These are phyloP conservation scores for Zaprionus inermis DNA, from an alignment of 1,140 invertebrate genomes.

Conservation along the genomic window DNA sequence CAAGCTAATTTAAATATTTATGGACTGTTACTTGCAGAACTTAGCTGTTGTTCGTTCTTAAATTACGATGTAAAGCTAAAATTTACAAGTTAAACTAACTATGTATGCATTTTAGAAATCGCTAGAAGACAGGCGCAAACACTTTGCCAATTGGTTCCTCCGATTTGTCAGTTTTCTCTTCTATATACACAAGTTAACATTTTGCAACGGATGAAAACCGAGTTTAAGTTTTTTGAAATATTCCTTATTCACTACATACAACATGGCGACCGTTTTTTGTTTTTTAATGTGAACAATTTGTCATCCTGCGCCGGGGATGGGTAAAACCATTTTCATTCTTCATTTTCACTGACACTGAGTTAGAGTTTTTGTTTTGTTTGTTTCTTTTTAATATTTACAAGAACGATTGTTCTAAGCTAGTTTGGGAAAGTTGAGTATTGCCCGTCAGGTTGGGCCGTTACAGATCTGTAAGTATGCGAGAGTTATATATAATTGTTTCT, in stretches of 20 bases:
- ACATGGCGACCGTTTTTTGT: conserved; percentile 62
- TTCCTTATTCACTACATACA: conserved; percentile 76
- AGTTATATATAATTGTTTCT: background rate
- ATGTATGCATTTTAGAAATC: conserved; percentile 67
- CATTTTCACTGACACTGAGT: conserved; percentile 71
- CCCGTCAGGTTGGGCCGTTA: conserved; percentile 59
- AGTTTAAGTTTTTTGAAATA: conserved; percentile 31
- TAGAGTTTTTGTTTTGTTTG: conserved; percentile 37
- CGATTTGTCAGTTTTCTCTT: conserved; percentile 49
- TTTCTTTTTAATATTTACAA: conserved; percentile 69
- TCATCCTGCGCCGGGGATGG: conserved; percentile 54
- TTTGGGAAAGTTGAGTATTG: conserved; percentile 51
- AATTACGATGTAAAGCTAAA: conserved; percentile 79
- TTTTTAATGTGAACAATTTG: conserved; percentile 37
- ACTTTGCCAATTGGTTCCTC: conserved; percentile 49
- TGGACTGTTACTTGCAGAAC: conserved; percentile 78
- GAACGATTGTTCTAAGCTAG: conserved; percentile 67
- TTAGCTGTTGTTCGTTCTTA: conserved; percentile 56
- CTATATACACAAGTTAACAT: conserved; percentile 78
- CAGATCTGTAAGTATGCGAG: conserved; percentile 64
- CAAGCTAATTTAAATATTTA: conserved; percentile 80
- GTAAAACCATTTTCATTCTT: conserved; percentile 38
- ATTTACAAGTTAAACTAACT: conserved; percentile 83
- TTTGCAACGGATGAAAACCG: conserved; percentile 61
- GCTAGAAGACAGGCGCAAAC: conserved; percentile 59